phyloP scores from a whole-genome alignment of 2,888 invertebrate species.

The Thysanoteuthis rhombus region DNA sequence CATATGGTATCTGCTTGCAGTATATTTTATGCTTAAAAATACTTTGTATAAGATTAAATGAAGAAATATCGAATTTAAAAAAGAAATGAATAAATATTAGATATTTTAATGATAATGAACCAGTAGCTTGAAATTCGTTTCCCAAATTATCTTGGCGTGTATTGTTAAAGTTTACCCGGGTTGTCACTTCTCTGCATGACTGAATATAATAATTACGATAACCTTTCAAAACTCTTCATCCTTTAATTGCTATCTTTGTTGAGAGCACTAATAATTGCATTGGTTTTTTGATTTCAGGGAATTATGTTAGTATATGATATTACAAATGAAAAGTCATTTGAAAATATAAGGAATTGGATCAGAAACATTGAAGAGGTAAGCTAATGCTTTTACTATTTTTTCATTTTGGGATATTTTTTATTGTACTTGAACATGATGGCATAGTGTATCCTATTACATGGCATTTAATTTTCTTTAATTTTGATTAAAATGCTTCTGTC shows the following conservation, averaged over 20 bases:
- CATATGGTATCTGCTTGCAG: no score
- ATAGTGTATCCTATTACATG: neutral
- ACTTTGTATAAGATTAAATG: no score
- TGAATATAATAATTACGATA: neutral
- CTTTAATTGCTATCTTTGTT: neutral
- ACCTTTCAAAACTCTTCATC: neutral
- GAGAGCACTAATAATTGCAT: neutral
- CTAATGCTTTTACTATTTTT: neutral
- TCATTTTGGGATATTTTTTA: neutral
- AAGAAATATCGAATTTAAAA: no score
- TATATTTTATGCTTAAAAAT: no score
- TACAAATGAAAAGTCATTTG: slow-evolving; percentile 98
- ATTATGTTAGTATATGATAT: slow-evolving; percentile 99
- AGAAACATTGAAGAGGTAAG: slow-evolving; percentile 91
- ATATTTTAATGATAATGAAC: no score
- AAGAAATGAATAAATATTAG: no score
- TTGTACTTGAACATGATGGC: neutral
- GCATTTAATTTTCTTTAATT: neutral
- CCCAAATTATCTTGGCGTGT: no score
- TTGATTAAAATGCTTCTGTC: neutral
- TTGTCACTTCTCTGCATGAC: neutral
- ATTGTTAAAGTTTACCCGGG: no score
- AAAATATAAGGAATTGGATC: slow-evolving; percentile 99
- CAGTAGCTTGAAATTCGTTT: no score
- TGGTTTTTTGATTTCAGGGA: slow-evolving; percentile 71